Evolutionary conservation across 2,888 invertebrate genomes (phyloP), one percentile per base, ranked within the genome.

Genomic region (Iselma pallidipennis): DNA sequence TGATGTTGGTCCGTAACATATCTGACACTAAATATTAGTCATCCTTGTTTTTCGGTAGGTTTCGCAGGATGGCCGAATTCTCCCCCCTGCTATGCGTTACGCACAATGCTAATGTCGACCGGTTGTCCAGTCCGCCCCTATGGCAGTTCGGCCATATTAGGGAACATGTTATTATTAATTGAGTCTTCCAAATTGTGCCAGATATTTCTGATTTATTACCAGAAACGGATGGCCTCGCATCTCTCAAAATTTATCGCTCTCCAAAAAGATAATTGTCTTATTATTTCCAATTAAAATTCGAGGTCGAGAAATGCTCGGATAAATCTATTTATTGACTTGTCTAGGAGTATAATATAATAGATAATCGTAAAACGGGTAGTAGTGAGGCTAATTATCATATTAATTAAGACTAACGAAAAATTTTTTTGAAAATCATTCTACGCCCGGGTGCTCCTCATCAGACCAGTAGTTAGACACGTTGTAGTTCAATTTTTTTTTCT

Each of bases 21-120:
- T 69, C 72, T 74, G 79, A 80, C 79, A 78, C 68, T 64, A 70
- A 68, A 71, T 74, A 80, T 80, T 79, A 79, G 77, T 80, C 80
- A 80, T 78, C 74, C 76, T 68, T 61, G 69, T 71, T 77, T 74
- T 45, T 4, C 74, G 69, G 74, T 74, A 67, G 68, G 71, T 71
- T 76, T 76, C 70, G 74, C 74, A 74, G 72, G 71, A 70, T 73
- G 73, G 72, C 70, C 64, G 68, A 60, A 58, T 60, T 37, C 10
- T 52, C 60, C 55, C 66, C 55, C 62, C 65, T 59, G 61, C 63
- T 64, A 53, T 67, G 70, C 73, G 69, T 70, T 67, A 71, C 70
- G 69, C 72, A 71, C 74, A 74, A 75, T 74, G 70, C 73, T 74
- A 74, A 76, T 73, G 71, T 69, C 68, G 71, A 70, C 68, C 72